Conservation (phyloP, 2,888 invertebrate species). For the Zaprionus bogoriensis region DNA sequence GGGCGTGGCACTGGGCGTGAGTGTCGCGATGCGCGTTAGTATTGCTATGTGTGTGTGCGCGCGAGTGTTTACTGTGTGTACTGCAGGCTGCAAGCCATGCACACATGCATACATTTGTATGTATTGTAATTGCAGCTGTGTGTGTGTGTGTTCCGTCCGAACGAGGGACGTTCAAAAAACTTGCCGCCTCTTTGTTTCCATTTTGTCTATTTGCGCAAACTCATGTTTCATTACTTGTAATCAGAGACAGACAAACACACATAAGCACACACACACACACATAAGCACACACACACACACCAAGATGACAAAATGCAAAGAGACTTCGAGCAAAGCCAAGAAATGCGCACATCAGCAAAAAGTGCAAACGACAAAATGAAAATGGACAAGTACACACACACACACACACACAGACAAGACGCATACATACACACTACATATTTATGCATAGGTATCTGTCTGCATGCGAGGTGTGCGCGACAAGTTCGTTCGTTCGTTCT, state of each 20-base stretch:
- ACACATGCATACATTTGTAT: neutral
- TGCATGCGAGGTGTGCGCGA: neutral
- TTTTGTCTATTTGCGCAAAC: neutral
- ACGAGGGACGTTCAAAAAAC: neutral
- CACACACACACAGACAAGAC: neutral
- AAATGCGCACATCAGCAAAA: neutral
- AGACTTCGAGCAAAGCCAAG: neutral
- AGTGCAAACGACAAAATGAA: neutral
- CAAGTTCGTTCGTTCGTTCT: too few species aligned
- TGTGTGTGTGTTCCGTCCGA: too few species aligned
- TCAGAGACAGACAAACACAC: neutral
- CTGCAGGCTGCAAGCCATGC: neutral
- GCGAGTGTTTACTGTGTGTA: neutral
- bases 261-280: neutral
- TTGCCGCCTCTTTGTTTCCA: neutral
- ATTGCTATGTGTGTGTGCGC: neutral
- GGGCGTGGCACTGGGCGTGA: neutral
- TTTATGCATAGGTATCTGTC: neutral
- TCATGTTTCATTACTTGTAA: conserved; percentile 8
- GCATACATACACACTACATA: neutral
- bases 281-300: neutral
- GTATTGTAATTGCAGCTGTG: too few species aligned
- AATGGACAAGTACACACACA: neutral
- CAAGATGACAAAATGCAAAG: neutral
- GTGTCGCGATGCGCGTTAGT: neutral